phyloP scores from a whole-genome alignment of 2,797 vertebrate species.

The Sebastolobus altivelis region DNA sequence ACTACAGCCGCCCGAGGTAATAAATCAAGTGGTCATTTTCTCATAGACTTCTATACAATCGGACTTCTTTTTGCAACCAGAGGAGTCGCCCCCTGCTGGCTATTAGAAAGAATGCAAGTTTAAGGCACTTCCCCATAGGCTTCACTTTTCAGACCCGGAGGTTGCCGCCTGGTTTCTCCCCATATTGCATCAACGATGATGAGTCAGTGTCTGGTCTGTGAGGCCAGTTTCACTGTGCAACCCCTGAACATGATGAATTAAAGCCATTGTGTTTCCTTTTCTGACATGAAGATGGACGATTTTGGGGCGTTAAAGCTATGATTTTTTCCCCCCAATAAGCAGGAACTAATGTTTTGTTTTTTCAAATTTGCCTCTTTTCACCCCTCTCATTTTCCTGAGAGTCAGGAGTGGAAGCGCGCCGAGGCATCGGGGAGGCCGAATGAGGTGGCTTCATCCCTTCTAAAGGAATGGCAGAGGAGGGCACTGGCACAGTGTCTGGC shows the following conservation, averaged over 20 bases:
- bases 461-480: conserved; percentile 76
- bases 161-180: no score
- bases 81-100: no score
- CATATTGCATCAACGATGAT: conserved; percentile 1
- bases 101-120: no score
- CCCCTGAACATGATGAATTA: conserved; percentile 19
- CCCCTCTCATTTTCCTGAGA: conserved; percentile 35
- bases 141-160: no score
- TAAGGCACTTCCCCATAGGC: no score
- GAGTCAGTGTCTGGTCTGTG: conserved; percentile 12
- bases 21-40: no score
- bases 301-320: not conserved
- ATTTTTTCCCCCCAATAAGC: not conserved
- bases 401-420: conserved; percentile 65
- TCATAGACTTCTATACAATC: no score
- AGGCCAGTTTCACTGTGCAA: conserved; percentile 18
- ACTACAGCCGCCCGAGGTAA: no score
- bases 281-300: conserved; percentile 7
- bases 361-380: conserved; percentile 5
- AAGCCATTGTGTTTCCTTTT: conserved; percentile 17
- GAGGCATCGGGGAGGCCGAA: conserved; percentile 65
- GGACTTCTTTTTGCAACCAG: no score
- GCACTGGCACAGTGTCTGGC: conserved; percentile 72
- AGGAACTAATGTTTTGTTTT: not conserved
- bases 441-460: conserved; percentile 67